Base-by-base conservation (phyloP, 2,113 vertebrate species). In the Colius striatus region DNA sequence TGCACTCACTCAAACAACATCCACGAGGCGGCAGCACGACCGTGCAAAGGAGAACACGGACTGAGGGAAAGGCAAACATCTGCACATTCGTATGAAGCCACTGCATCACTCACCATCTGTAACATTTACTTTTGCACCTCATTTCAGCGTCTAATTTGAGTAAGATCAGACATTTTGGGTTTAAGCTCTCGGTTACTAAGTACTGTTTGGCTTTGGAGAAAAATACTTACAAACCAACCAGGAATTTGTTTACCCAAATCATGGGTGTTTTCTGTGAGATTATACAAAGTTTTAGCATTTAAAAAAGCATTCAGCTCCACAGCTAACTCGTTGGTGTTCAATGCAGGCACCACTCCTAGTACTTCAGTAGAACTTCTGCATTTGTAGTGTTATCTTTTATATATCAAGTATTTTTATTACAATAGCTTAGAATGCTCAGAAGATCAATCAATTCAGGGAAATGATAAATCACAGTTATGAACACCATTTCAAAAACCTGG, bases 21-120 rank as follows among this genome's bases (percentile, higher is more conserved):
- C 92, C 95, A 87, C 66, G 6, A 78, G 94, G 88, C 73, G 55
- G 96, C 87, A 78, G 57, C 80, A 79, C 2, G 36, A 51, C 19
- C 36, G 4, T 5, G 55, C 47, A 34, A 36, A 77, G 0, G 9
- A 11, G 13, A 43, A 5, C 48, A 11, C 0, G 19, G 7, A 21
- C 47, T 20, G 50, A 62, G 29, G 45, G 9, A 50, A 47, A 5
- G 16, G 8, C 1, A 0, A 87, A 26, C 26, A 41, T 13, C 58
- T 32, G 18, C 38, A 15, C 19, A 34, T 30, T 38, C 29, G 55
- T 14, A 9, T 23, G 27, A 18, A 71, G 17, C 43, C 15, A 3
- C 51, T 4, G 18, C 15, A 23, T 20, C 63, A 17, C 32, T 83
- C 82, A 10, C 17, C 61, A 27, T 1, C 3, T 20, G 36, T 5